A percentile compares a stretch with the other conserved stretches of the same genome.
phyloP scores from a whole-genome alignment of 2,888 invertebrate genomes.

The Apamea monoglypha region DNA sequence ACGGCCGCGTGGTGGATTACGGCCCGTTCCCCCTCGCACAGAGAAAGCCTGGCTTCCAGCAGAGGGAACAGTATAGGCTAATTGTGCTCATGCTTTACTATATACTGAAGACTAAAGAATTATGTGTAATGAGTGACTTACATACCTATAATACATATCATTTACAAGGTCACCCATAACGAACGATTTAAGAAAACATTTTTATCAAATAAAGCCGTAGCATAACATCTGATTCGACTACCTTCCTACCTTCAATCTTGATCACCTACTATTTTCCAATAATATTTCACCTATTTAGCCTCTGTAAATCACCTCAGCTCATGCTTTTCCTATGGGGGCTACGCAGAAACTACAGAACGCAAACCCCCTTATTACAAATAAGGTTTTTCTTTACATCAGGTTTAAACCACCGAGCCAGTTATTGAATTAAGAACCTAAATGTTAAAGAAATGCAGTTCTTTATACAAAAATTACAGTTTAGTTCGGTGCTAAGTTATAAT shows the following conservation, averaged over 20 bases:
- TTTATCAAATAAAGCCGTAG: background rate
- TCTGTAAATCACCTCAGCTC: background rate
- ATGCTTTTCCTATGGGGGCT: background rate
- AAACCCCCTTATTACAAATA: too few relatives aligned
- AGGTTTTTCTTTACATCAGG: too few relatives aligned
- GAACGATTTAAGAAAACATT: background rate
- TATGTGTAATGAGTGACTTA: background rate
- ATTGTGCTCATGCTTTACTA: too few relatives aligned
- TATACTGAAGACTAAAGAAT: background rate
- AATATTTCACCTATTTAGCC: background rate
- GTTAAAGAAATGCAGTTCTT: too few relatives aligned
- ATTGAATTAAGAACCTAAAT: too few relatives aligned
- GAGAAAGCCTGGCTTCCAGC: too few relatives aligned
- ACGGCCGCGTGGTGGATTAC: too few relatives aligned
- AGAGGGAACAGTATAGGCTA: too few relatives aligned
- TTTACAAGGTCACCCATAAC: background rate
- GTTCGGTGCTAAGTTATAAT: too few relatives aligned
- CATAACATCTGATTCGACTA: background rate
- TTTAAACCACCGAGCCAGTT: too few relatives aligned
- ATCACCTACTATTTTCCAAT: background rate
- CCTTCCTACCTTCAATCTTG: background rate
- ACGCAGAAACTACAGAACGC: background rate
- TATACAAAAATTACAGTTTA: too few relatives aligned
- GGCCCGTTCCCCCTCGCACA: too few relatives aligned
- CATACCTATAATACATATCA: background rate